phyloP scores from a whole-genome alignment of 2,113 vertebrate species.

The Telmatochromis bifrenatus region DNA sequence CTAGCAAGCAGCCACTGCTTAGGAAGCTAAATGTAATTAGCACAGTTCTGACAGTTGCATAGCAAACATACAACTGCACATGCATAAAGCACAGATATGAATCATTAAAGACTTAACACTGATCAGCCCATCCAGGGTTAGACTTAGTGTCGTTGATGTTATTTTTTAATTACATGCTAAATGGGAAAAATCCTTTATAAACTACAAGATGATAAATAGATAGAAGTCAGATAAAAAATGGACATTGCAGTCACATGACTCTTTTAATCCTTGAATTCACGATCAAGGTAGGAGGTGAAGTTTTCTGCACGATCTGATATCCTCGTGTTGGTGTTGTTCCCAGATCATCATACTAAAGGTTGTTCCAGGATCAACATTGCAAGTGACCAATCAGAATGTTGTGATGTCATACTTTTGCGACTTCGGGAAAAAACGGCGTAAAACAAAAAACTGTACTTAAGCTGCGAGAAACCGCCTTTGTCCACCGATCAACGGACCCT shows the following conservation, averaged over 20 bases:
- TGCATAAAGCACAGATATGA: not conserved
- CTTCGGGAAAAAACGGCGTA: too few species aligned
- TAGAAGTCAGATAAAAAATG: not conserved
- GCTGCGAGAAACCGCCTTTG: too few species aligned
- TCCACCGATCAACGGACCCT: too few species aligned
- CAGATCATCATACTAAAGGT: too few species aligned
- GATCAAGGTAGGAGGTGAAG: not conserved
- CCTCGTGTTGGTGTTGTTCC: too few species aligned
- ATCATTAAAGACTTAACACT: not conserved
- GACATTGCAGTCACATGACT: not conserved
- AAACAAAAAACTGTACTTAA: too few species aligned
- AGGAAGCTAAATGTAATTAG: not conserved
- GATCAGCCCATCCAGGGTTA: not conserved
- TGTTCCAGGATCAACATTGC: too few species aligned
- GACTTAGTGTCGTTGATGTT: rapidly evolving
- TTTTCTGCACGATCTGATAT: not conserved
- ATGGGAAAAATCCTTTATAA: not conserved
- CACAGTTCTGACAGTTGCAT: not conserved
- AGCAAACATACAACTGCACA: not conserved
- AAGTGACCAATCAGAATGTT: too few species aligned
- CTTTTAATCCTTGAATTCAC: not conserved
- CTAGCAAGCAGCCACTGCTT: not conserved
- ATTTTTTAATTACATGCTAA: not conserved
- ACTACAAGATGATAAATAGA: not conserved
- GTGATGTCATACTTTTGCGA: too few species aligned